A percentile compares a stretch with the other conserved stretches of the same genome.
Evolutionary conservation across 2,113 vertebrate species (phyloP).

Genomic region (Pelvicachromis taeniatus): DNA sequence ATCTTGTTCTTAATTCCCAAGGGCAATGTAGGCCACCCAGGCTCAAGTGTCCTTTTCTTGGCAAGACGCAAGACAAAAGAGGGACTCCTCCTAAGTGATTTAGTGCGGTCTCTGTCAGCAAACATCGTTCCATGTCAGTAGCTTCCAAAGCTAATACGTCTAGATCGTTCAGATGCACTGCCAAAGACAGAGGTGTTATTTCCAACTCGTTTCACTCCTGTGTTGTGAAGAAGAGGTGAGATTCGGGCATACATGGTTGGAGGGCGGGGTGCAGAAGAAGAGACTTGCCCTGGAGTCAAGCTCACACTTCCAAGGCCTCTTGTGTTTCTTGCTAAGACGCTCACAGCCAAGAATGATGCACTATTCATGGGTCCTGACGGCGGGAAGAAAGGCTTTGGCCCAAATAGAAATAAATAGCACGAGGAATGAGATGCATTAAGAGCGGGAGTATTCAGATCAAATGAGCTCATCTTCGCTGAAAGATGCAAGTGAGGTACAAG

Average conservation of each 20-base stretch:
- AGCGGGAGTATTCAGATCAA: slow-evolving; percentile 49
- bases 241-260: not conserved
- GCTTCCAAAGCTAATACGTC: slow-evolving; percentile 66
- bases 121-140: slow-evolving; percentile 74
- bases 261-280: not conserved
- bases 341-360: slow-evolving; percentile 46
- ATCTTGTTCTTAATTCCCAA: not conserved
- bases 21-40: slow-evolving; percentile 37
- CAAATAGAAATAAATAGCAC: slow-evolving; percentile 56
- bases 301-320: slow-evolving; percentile 30
- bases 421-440: slow-evolving; percentile 39
- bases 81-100: slow-evolving; percentile 60
- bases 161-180: slow-evolving; percentile 60
- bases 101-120: slow-evolving; percentile 63
- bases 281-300: slow-evolving; percentile 57
- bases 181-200: slow-evolving; percentile 68
- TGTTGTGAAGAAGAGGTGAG: slow-evolving; percentile 4
- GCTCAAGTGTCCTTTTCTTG: slow-evolving; percentile 6
- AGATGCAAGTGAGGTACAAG: slow-evolving; percentile 59
- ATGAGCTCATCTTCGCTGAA: slow-evolving; percentile 45
- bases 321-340: slow-evolving; percentile 45
- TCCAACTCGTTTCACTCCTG: slow-evolving; percentile 65
- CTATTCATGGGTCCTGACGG: slow-evolving; percentile 55
- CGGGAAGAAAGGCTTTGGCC: slow-evolving; percentile 38
- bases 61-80: slow-evolving; percentile 30